Percentiles rank a stretch among this genome's conserved stretches.
These are phyloP conservation scores for Cyanocitta stelleri DNA, from an alignment of 2,113 vertebrate genomes.

Conservation along the genomic window DNA sequence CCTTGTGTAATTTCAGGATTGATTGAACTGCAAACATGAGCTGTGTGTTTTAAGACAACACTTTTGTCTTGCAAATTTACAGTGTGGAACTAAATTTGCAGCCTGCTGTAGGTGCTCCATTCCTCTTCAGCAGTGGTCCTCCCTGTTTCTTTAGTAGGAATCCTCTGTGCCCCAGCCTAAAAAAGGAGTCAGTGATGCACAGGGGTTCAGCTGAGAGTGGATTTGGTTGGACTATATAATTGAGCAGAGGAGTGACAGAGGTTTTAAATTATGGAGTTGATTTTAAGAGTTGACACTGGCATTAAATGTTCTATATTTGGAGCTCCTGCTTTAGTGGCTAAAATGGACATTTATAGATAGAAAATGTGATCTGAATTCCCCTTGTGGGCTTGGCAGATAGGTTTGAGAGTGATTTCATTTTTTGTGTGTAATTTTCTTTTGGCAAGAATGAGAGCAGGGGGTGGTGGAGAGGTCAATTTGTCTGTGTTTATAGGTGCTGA, in stretches of 20 bases:
- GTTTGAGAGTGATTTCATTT: neutral
- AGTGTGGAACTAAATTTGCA: neutral
- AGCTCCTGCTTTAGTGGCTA: neutral
- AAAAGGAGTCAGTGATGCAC: neutral
- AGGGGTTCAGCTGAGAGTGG: neutral
- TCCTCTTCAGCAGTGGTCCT: neutral
- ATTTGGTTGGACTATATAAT: conserved; percentile 3
- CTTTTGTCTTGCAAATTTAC: neutral
- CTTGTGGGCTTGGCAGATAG: conserved; percentile 23
- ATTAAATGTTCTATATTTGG: conserved; percentile 20
- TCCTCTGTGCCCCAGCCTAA: neutral
- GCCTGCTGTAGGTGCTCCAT: neutral
- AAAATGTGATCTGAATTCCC: conserved; percentile 48
- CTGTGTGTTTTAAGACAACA: neutral
- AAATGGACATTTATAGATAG: conserved; percentile 7
- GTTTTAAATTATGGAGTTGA: conserved; percentile 19
- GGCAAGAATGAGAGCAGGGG: neutral
- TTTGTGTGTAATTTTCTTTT: conserved; percentile 42
- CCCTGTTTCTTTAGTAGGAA: neutral
- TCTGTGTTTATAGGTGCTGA: conserved; percentile 36
- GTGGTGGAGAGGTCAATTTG: conserved; percentile 30
- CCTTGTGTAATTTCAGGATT: neutral
- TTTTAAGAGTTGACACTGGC: neutral
- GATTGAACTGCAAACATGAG: neutral
- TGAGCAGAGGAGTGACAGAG: neutral